These are phyloP conservation scores for Cnemophilus loriae DNA, from an alignment of 2,113 vertebrate species.

Conservation along the genomic window DNA sequence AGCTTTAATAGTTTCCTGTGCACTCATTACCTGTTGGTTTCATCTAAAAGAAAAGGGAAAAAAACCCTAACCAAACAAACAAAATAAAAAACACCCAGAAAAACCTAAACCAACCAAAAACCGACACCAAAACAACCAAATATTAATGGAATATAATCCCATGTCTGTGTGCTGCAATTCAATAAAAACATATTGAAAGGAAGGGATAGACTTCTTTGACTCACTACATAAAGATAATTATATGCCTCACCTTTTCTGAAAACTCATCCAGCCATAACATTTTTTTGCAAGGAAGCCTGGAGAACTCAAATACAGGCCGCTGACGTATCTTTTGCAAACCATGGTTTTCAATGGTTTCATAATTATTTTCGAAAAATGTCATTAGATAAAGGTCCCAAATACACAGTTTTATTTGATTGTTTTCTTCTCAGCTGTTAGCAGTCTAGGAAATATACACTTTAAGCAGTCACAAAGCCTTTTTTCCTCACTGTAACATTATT, in stretches of 20 bases:
- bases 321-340: background rate
- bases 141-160: background rate
- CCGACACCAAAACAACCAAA: background rate
- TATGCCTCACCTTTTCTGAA: background rate
- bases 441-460: background rate
- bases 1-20: background rate
- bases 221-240: background rate
- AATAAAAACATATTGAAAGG: background rate
- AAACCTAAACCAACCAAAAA: background rate
- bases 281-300: background rate
- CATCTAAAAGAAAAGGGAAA: accelerated
- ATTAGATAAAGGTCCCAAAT: background rate
- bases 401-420: background rate
- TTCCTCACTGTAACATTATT: background rate
- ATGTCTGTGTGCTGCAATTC: background rate
- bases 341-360: background rate
- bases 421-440: background rate
- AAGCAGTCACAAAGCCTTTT: background rate
- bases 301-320: background rate
- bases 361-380: background rate
- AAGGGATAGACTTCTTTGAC: background rate
- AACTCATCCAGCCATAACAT: background rate
- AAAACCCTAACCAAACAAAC: accelerated
- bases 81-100: background rate
- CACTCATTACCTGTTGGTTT: background rate